Evolutionary conservation across 2,113 vertebrate species (phyloP), one percentile per base, ranked within the genome.

Genomic region (Glaucidium brasilianum): DNA sequence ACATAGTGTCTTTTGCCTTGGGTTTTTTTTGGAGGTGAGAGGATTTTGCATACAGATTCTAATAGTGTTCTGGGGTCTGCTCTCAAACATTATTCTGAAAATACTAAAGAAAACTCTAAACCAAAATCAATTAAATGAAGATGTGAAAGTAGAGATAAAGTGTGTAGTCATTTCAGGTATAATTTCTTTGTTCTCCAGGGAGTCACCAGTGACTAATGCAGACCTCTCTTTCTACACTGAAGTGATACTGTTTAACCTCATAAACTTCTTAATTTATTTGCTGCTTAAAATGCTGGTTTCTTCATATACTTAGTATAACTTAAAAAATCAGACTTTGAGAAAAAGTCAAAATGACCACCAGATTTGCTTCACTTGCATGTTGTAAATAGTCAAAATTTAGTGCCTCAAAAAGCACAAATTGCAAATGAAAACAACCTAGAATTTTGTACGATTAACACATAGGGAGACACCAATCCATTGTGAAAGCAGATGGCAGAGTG

Each of bases 381-480:
- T 21, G 3, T 41, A 35, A 83, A 59, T 30, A 72, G 20, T 25
- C 17, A 75, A 75, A 71, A 43, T 20, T 26, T 19, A 29, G 26
- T 13, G 5, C 47, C 6, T n/a, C 11, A 43, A 53, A 67, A 92
- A 52, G 26, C 4, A 52, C 13, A 64, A 64, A 55, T 15, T 93
- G 21, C 18, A 77, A 73, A 77, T 30, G 11, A 37, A 55, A 73
- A 6, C 23, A 69, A 35, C 32, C 6, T 25, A 12, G 19, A 49
- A 9, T 35, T 88, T 78, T 45, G 18, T 41, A 22, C 1, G 1
- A 21, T 27, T 47, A 50, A 27, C 5, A 19, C 11, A 21, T 9
- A 37, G 19, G n/a, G 21, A 35, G 10, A 34, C 4, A 0, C 6
- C 30, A 14, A 30, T 39, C 21, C 6, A 1, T 22, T 27, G 7